Evolutionary conservation across 2,113 vertebrate genomes (phyloP).

Genomic region (Ursus arctos): DNA sequence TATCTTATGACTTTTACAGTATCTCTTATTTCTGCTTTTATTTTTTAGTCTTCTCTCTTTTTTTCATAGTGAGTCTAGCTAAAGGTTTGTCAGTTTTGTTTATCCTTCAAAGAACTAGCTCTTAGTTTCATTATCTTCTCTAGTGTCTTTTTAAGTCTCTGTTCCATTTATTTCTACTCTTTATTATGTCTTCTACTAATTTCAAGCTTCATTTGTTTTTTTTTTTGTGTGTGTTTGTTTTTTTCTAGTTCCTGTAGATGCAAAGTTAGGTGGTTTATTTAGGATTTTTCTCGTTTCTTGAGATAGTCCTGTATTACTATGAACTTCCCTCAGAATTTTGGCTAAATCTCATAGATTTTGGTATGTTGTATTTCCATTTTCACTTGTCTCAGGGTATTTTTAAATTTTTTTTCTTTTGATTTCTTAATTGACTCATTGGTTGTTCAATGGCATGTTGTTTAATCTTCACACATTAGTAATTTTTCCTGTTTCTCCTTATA

Average conservation of each 20-base stretch:
- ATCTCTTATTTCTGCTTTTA: neutral
- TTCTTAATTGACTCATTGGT: neutral
- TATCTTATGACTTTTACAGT: neutral
- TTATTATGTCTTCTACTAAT: neutral
- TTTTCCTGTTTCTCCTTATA: neutral
- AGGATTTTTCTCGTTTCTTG: neutral
- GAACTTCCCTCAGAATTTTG: neutral
- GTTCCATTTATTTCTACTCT: neutral
- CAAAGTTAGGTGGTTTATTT: neutral
- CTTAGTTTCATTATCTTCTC: neutral
- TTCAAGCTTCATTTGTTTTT: neutral
- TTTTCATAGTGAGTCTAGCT: neutral
- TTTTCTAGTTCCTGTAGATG: neutral
- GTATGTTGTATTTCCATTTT: neutral
- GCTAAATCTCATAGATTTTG: neutral
- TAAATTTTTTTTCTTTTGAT: neutral
- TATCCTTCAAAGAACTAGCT: neutral
- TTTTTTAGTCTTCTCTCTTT: neutral
- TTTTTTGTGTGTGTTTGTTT: neutral
- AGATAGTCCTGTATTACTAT: neutral
- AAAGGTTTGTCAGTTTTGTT: neutral
- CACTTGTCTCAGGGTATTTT: neutral
- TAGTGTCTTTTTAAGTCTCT: neutral
- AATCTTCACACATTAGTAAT: neutral
- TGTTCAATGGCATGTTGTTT: neutral